Percentiles rank a stretch among this genome's conserved stretches.
These are phyloP conservation scores for Megalurothrips usitatus DNA, from an alignment of 2,888 invertebrate genomes.

Conservation along the genomic window DNA sequence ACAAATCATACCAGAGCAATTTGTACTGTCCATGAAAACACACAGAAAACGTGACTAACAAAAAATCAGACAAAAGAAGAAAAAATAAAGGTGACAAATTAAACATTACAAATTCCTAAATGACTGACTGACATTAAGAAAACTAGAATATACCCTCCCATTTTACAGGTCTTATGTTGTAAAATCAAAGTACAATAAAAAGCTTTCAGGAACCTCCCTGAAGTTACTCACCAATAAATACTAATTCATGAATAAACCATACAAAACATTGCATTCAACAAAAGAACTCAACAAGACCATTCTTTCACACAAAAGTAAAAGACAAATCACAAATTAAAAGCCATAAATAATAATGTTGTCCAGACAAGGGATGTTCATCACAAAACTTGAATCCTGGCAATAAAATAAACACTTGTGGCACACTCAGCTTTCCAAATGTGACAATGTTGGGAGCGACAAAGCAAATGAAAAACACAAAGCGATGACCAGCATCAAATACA, in stretches of 20 bases:
- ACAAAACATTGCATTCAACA: neutral
- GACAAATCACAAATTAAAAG: neutral
- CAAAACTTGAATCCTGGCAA: neutral
- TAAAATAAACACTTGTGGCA: neutral
- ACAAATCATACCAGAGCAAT: neutral
- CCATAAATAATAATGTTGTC: neutral
- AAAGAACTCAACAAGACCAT: neutral
- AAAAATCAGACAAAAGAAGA: neutral
- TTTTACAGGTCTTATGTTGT: neutral
- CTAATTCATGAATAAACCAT: neutral
- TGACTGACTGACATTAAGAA: neutral
- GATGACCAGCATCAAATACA: conserved; percentile 20
- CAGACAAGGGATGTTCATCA: neutral
- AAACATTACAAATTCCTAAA: neutral
- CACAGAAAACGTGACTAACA: neutral
- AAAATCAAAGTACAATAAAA: neutral
- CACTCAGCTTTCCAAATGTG: neutral
- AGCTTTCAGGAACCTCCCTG: neutral
- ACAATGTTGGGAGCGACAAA: neutral
- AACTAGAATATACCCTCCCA: neutral
- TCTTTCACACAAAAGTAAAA: neutral
- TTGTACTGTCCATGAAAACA: neutral
- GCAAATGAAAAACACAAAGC: neutral
- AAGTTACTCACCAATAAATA: neutral
- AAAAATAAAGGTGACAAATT: neutral